Percentiles rank a stretch among this genome's conserved stretches.
Conservation (phyloP, 2,797 vertebrate genomes). For the Premnoplex brunnescens region DNA sequence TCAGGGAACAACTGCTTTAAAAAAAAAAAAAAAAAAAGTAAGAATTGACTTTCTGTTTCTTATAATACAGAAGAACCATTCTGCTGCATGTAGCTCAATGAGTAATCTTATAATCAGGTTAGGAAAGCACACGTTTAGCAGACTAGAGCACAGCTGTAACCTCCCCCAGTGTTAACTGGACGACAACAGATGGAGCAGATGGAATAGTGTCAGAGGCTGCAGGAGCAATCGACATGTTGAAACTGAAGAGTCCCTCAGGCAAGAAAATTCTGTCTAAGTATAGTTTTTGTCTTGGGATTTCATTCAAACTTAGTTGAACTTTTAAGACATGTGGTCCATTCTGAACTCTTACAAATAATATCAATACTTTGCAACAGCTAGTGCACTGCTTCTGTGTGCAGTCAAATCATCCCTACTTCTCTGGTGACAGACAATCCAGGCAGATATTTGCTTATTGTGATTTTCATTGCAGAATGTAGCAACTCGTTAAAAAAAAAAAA, state of each 20-base stretch:
- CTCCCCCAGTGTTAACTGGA: slow-evolving; percentile 35
- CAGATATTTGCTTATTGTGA: not conserved
- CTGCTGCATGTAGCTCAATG: not conserved
- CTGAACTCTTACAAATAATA: not conserved
- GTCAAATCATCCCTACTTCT: not conserved
- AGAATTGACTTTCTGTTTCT: not conserved
- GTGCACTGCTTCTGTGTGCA: not conserved
- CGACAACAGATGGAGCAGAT: slow-evolving; percentile 64
- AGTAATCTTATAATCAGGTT: not conserved
- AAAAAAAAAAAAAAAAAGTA: too few relatives aligned
- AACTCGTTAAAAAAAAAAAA: not conserved
- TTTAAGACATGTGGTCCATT: slow-evolving; percentile 4
- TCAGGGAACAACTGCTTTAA: not conserved
- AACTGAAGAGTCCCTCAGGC: slow-evolving; percentile 24
- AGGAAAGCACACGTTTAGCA: slow-evolving; percentile 9
- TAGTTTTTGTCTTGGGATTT: slow-evolving; percentile 19
- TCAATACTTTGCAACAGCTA: not conserved
- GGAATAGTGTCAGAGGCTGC: slow-evolving; percentile 24
- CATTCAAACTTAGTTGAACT: slow-evolving; percentile 38
- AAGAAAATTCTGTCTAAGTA: slow-evolving; percentile 17
- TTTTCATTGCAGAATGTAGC: slow-evolving; percentile 41
- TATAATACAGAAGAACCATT: not conserved
- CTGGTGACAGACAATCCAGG: slow-evolving; percentile 4
- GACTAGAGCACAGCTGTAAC: not conserved
- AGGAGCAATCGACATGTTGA: slow-evolving; percentile 5